Percentiles rank a stretch among this genome's conserved stretches.
Evolutionary conservation across 2,113 vertebrate species (phyloP).

Genomic region (Ciconia stormi): DNA sequence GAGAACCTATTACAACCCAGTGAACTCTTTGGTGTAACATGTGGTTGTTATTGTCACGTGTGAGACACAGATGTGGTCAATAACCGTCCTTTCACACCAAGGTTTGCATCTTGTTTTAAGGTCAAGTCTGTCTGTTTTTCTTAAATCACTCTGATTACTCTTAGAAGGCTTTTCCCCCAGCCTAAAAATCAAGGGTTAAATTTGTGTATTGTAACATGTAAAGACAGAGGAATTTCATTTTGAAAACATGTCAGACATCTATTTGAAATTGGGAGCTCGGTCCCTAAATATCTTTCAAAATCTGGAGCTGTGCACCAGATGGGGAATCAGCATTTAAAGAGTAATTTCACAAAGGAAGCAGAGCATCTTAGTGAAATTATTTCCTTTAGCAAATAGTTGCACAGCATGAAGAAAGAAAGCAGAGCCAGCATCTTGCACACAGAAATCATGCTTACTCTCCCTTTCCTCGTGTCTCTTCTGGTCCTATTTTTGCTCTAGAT

Average conservation of each 20-base stretch:
- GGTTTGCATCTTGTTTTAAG: neutral
- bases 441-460: neutral
- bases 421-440: neutral
- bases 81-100: neutral
- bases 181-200: neutral
- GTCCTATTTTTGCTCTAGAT: neutral
- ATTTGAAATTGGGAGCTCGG: neutral
- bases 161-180: neutral
- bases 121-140: neutral
- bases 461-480: neutral
- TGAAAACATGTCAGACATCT: neutral
- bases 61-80: neutral
- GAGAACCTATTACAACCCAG: neutral
- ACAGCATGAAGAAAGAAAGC: constrained; percentile 10
- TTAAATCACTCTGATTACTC: neutral
- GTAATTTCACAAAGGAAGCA: neutral
- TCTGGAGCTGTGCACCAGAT: constrained; percentile 26
- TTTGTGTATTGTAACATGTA: neutral
- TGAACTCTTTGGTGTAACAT: neutral
- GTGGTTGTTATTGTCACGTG: neutral
- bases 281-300: neutral
- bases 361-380: constrained; percentile 4
- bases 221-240: neutral
- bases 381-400: constrained; percentile 41
- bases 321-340: constrained; percentile 25